Evolutionary conservation across 2,797 vertebrate genomes (phyloP).

Genomic region (Enteromius afrohamiltoni): DNA sequence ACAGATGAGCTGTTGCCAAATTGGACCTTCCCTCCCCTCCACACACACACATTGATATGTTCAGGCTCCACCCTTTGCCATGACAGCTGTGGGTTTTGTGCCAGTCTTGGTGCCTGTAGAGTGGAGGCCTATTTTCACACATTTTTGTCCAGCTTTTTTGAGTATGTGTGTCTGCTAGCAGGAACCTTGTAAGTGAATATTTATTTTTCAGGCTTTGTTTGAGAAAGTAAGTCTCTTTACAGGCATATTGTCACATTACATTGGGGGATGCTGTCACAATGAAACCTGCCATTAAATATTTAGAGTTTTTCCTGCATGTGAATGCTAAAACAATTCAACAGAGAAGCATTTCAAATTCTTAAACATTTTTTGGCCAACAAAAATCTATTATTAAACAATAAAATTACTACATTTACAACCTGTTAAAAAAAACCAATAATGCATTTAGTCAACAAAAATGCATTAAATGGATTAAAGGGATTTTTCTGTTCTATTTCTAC

Average conservation of each 20-base stretch:
- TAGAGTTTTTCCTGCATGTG: not conserved
- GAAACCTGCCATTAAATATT: conserved; percentile 4
- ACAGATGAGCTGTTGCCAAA: conserved; percentile 37
- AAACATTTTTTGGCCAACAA: not conserved
- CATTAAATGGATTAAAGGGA: not conserved
- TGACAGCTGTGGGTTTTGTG: conserved; percentile 45
- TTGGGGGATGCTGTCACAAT: not conserved
- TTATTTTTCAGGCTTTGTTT: not conserved
- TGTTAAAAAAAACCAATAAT: not conserved
- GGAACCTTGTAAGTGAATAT: not conserved
- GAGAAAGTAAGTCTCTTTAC: too few species aligned
- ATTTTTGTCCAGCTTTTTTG: not conserved
- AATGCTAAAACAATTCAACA: not conserved
- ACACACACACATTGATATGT: conserved; percentile 13
- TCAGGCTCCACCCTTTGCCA: conserved; percentile 40
- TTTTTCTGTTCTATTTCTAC: not conserved
- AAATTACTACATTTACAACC: too few species aligned
- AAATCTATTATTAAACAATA: not conserved
- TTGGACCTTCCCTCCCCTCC: conserved; percentile 20
- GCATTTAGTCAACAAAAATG: not conserved
- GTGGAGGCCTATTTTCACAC: conserved; percentile 34
- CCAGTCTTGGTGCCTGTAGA: conserved; percentile 46
- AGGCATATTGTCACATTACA: too few species aligned
- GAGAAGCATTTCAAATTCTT: not conserved
- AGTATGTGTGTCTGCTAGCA: not conserved